A percentile compares a stretch with the other conserved stretches of the same genome.
Evolutionary conservation across 53 echinoderm and acorn worm genomes (phyloP).

Genomic region (Apostichopus leukothele): DNA sequence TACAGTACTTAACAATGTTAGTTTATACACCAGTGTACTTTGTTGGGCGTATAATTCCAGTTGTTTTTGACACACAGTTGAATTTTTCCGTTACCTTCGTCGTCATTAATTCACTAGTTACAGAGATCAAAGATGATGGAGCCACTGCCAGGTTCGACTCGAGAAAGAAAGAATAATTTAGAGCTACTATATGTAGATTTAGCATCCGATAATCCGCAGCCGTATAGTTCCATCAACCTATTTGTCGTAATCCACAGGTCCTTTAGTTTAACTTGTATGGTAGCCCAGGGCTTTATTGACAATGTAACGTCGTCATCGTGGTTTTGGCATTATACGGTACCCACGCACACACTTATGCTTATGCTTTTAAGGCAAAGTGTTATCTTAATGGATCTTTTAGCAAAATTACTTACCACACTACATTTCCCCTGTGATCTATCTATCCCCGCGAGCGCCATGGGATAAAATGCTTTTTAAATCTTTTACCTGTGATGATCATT

Average conservation of each 20-base stretch:
- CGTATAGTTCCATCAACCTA: not conserved
- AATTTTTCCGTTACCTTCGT: too few species aligned
- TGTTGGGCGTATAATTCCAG: too few species aligned
- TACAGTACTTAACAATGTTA: too few species aligned
- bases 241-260: not conserved
- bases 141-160: too few species aligned
- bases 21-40: too few species aligned
- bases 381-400: conserved; percentile 45
- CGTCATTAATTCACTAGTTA: too few species aligned
- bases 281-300: not conserved
- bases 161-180: too few species aligned
- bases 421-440: conserved; percentile 40
- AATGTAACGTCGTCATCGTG: not conserved
- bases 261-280: not conserved
- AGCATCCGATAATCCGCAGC: not conserved
- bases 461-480: conserved; percentile 34
- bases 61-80: too few species aligned
- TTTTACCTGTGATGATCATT: conserved; percentile 33
- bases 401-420: conserved; percentile 39
- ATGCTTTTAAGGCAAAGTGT: conserved; percentile 29
- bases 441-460: not conserved
- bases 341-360: not conserved
- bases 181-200: not conserved
- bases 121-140: too few species aligned
- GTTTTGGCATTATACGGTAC: not conserved